Percentiles rank a stretch among this genome's conserved stretches.
Evolutionary conservation across 2,888 invertebrate genomes (phyloP).

Genomic region (Pachliopta kotzebuea): DNA sequence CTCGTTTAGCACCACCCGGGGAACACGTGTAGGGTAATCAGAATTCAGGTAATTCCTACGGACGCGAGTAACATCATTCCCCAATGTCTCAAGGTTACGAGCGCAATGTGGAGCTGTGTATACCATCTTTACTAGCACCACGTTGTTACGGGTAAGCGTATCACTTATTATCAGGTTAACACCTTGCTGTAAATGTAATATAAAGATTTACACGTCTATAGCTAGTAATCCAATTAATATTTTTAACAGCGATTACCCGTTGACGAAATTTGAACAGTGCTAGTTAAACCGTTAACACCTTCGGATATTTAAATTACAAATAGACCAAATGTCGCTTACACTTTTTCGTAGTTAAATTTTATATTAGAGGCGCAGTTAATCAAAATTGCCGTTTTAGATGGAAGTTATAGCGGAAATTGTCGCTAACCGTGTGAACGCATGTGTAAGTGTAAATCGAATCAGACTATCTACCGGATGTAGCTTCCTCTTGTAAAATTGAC

Average conservation of each 20-base stretch:
- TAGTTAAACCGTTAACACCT: too few species aligned
- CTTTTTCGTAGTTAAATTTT: neutral
- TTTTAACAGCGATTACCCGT: neutral
- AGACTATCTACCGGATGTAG: slow-evolving; percentile 24
- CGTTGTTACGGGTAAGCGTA: too few species aligned
- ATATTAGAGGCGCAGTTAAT: slow-evolving; percentile 9
- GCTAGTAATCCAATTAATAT: neutral
- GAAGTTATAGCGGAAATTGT: slow-evolving; percentile 21
- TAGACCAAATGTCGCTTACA: slow-evolving; percentile 8
- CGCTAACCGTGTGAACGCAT: slow-evolving; percentile 25
- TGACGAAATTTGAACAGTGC: too few species aligned
- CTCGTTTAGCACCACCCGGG: too few species aligned
- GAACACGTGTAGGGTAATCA: too few species aligned
- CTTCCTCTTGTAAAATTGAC: slow-evolving; percentile 26
- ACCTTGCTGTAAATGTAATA: neutral
- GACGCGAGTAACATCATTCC: too few species aligned
- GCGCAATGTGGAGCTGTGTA: too few species aligned
- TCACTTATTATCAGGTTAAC: too few species aligned
- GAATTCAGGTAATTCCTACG: too few species aligned
- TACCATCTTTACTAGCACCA: too few species aligned
- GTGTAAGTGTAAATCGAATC: slow-evolving; percentile 4
- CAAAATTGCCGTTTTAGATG: slow-evolving; percentile 2
- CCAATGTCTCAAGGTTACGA: too few species aligned
- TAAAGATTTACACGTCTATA: neutral
- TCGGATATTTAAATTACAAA: neutral